phyloP scores from a whole-genome alignment of 2,888 invertebrate genomes.

The Smittia aterrima region DNA sequence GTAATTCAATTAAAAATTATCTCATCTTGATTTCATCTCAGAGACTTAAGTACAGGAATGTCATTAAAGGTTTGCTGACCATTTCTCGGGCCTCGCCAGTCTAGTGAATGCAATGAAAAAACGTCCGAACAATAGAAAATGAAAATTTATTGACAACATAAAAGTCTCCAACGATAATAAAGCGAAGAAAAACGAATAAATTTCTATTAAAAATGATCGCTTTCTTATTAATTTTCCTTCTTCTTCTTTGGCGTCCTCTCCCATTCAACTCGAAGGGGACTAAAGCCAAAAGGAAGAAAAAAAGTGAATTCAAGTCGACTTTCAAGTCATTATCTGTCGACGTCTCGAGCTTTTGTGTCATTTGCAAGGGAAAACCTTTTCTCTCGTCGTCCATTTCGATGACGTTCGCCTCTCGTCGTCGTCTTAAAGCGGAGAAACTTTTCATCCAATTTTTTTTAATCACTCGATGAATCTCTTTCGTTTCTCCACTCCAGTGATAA shows the following conservation, averaged over 20 bases:
- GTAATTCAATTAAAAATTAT: too few relatives aligned
- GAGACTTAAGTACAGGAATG: too few relatives aligned
- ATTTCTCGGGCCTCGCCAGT: background rate
- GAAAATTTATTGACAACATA: slow-evolving; percentile 11
- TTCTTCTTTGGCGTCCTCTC: background rate
- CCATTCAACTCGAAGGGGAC: background rate
- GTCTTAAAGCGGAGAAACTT: background rate
- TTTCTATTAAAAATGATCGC: slow-evolving; percentile 8
- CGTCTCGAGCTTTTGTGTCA: slow-evolving; percentile 28
- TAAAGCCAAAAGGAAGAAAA: background rate
- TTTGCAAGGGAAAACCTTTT: background rate
- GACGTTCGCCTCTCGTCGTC: slow-evolving; percentile 25
- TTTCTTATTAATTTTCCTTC: slow-evolving; percentile 8
- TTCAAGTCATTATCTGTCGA: slow-evolving; percentile 2
- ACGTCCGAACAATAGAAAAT: slow-evolving; percentile 4
- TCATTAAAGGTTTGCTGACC: too few relatives aligned
- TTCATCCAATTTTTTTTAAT: slow-evolving; percentile 14
- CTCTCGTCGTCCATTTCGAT: background rate
- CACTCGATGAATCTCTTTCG: slow-evolving; percentile 22
- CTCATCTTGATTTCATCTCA: too few relatives aligned
- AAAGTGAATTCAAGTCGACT: slow-evolving; percentile 2
- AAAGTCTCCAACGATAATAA: slow-evolving; percentile 8
- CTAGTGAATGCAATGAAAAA: background rate
- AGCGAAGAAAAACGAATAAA: background rate
- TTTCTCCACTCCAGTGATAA: background rate